Base-by-base conservation (phyloP, 2,113 vertebrate genomes). In the Amblyornis subalaris region DNA sequence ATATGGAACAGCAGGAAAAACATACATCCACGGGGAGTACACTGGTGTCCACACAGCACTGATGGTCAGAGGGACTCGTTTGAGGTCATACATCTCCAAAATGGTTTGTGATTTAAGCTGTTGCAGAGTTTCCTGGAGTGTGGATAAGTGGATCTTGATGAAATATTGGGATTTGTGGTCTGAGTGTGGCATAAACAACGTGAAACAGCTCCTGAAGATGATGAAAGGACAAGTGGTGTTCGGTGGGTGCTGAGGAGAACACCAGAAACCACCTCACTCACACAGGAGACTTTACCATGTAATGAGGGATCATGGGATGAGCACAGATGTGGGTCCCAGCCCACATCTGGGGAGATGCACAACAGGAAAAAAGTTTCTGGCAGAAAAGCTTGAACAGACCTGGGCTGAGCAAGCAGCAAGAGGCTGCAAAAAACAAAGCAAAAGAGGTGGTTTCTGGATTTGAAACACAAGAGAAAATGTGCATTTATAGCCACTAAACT, bases 1-100 rank as follows among this genome's bases (percentile, higher is more conserved):
- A 0, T 24, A 2, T 33, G 61, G 83, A 89, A 15, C n/a, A 77
- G 47, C 47, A 48, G 53, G 29, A 33, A 40, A 66, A 60, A 21
- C 20, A 20, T 0, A 0, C 21, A 11, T n/a, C 35, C 25, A 5
- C 51, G 26, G 48, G 44, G 51, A 58, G 28, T 4, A 4, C 19
- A 1, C 12, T 28, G 24, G 11, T 48, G 50, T 58, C 51, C 79
- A 29, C 8, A 1, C 45, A 16, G 62, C 16, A 1, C 33, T 54
- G 50, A 11, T 60, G 55, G 64, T 20, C 69, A 33, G 6, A 48
- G 29, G 2, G 13, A 20, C 61, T 69, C 0, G 0, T 55, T 40
- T 40, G 66, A 35, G 70, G 87, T 14, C 73, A 44, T 17, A 7
- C 24, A 4, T 58, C 50, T 31, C 35, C 61, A 2, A 31, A 38